Conservation (phyloP, 1,140 invertebrate genomes). For the Belonocnema kinseyi region DNA sequence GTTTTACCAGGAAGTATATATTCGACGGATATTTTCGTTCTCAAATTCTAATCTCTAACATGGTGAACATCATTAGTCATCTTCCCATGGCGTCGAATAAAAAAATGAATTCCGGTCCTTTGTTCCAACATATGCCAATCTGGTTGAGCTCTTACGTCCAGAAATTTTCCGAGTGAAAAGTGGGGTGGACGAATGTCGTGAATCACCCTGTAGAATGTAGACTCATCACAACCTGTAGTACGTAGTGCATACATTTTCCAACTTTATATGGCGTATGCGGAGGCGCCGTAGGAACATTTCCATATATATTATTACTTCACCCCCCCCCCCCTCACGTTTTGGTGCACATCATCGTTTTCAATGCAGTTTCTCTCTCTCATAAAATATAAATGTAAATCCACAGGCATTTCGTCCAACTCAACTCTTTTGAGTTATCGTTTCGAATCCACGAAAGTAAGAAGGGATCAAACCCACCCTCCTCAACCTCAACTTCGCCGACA, state of each 20-base stretch:
- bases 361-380: conserved; percentile 39
- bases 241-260: conserved; percentile 33
- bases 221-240: conserved; percentile 6
- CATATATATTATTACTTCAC: conserved; percentile 62
- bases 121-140: too few relatives aligned
- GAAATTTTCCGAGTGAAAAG: not conserved
- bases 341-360: conserved; percentile 35
- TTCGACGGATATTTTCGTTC: too few relatives aligned
- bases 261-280: conserved; percentile 39
- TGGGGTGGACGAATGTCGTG: not conserved
- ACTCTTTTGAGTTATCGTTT: conserved; percentile 53
- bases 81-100: too few relatives aligned
- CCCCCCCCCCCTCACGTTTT: conserved; percentile 31
- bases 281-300: conserved; percentile 54
- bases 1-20: too few relatives aligned
- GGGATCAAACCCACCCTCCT: conserved; percentile 14
- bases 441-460: conserved; percentile 34
- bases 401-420: conserved; percentile 46
- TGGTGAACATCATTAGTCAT: too few relatives aligned
- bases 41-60: too few relatives aligned
- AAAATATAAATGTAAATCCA: conserved; percentile 58
- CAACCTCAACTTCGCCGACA: not conserved
- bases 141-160: too few relatives aligned
- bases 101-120: too few relatives aligned
- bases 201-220: not conserved